A percentile compares a stretch with the other conserved stretches of the same genome.
phyloP scores from a whole-genome alignment of 2,113 vertebrate species.

The Proteles cristata region DNA sequence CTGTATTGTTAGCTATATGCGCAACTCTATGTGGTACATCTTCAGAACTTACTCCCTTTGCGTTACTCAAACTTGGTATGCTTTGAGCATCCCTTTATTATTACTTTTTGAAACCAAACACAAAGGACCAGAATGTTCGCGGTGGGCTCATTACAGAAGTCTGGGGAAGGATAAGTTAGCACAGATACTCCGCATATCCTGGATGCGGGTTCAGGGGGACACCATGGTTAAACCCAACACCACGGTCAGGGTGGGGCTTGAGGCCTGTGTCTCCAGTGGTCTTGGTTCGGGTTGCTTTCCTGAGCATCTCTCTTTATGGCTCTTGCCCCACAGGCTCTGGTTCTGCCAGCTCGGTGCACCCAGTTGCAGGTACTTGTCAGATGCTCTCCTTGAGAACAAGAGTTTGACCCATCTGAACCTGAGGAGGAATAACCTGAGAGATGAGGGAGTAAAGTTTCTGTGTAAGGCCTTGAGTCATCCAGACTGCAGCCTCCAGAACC shows the following conservation, averaged over 20 bases:
- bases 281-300: fast-evolving
- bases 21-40: not conserved
- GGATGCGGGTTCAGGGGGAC: not conserved
- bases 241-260: not conserved
- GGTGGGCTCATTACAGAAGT: fast-evolving
- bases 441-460: not conserved
- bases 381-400: not conserved
- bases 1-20: not conserved
- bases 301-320: fast-evolving
- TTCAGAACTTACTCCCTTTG: not conserved
- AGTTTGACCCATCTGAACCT: not conserved
- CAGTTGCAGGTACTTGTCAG: not conserved
- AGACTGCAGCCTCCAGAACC: not conserved
- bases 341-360: not conserved
- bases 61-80: not conserved
- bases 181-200: fast-evolving
- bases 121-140: fast-evolving
- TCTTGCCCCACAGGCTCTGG: not conserved
- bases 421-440: not conserved
- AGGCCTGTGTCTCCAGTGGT: fast-evolving
- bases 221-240: fast-evolving
- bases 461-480: not conserved
- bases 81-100: not conserved
- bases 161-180: not conserved
- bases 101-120: not conserved